Base-by-base conservation (phyloP, 2,113 vertebrate genomes). In the Pluvianellus socialis region DNA sequence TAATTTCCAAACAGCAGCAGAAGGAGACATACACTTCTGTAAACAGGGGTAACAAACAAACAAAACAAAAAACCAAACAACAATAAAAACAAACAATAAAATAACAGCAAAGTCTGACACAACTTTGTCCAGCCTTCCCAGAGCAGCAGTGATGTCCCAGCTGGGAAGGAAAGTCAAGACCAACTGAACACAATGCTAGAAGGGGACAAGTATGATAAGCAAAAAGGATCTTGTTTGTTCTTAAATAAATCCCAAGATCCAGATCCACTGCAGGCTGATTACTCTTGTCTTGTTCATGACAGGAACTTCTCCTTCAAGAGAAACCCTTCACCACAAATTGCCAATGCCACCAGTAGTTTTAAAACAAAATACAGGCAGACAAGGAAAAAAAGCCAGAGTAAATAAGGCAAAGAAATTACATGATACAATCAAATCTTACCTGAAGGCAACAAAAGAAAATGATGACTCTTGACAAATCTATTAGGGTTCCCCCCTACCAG, bases 271-370 rank as follows among this genome's bases (percentile, higher is more conserved):
- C 27, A 86, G 19, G 44, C 7, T 56, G 32, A 71, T 56, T 49
- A 58, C 12, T 70, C 44, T 47, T 47, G 30, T 17, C 47, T 73
- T 61, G 16, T 15, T 73, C n/a, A 18, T 21, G 23, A 53, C 23
- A 45, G 83, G 70, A 82, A 45, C 49, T 92, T 76, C 77, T 61
- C 7, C 52, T 91, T 94, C 71, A 52, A 72, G 85, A 97, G 76
- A 96, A 94, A 86, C 19, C 28, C 12, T 85, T 53, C 58, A 49
- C 71, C 24, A 27, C 21, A 27, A 77, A 96, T 88, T 59, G 18
- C 67, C 90, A 96, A 87, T 89, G 79, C 18, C 92, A 65, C 80
- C 12, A 85, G 86, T 95, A 96, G 92, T 96, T 95, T 97, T 52
- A 97, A 95, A 95, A 84, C 53, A 90, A 96, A 93, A 97, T 92